Conservation (phyloP, 2,797 vertebrate species). For the Xenopus petersii region DNA sequence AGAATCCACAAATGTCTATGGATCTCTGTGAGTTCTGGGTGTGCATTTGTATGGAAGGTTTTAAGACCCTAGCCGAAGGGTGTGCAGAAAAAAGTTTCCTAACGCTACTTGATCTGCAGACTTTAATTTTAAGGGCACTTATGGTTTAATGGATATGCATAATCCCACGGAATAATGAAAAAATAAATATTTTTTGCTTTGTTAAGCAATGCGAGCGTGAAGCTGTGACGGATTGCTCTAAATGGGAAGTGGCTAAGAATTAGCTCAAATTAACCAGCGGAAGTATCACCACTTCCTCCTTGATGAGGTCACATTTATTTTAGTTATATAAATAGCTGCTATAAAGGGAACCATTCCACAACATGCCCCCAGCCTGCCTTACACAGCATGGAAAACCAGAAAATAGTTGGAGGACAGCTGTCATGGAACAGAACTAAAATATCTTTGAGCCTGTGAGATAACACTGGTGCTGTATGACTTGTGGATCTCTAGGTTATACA, state of each 20-base stretch:
- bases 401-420: neutral
- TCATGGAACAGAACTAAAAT: neutral
- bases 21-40: neutral
- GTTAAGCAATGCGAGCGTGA: neutral
- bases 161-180: slow-evolving; percentile 10
- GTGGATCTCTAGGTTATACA: neutral
- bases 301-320: slow-evolving; percentile 1
- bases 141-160: too few relatives aligned
- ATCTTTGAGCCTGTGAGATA: neutral
- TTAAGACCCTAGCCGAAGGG: neutral
- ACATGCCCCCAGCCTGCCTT: slow-evolving; percentile 6
- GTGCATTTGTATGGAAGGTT: neutral
- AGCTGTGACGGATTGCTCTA: slow-evolving; percentile 8
- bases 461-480: neutral
- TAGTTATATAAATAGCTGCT: slow-evolving; percentile 27
- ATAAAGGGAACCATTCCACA: slow-evolving; percentile 22
- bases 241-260: slow-evolving; percentile 27
- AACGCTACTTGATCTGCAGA: too few relatives aligned
- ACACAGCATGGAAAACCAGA: slow-evolving; percentile 6
- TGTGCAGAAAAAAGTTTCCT: too few relatives aligned
- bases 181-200: neutral
- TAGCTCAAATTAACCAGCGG: slow-evolving; percentile 30
- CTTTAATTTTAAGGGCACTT: too few relatives aligned
- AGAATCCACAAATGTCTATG: neutral
- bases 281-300: slow-evolving; percentile 32